Percentiles rank a stretch among this genome's conserved stretches.
Evolutionary conservation across 2,888 invertebrate genomes (phyloP).

Genomic region (Drosophila meridiana): DNA sequence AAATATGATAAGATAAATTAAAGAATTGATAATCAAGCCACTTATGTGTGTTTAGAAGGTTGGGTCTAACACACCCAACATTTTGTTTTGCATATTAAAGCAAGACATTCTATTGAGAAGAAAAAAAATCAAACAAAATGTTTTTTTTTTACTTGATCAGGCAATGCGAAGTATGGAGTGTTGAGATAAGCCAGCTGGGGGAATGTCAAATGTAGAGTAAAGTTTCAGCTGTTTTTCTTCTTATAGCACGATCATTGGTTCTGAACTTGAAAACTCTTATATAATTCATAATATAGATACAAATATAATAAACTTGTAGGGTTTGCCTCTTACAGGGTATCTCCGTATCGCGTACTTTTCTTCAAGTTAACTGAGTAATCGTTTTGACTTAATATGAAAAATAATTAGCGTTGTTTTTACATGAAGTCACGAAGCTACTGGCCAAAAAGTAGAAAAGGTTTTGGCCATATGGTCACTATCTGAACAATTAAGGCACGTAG

Average conservation of each 20-base stretch:
- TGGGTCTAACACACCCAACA: not conserved
- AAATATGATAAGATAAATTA: constrained; percentile 6
- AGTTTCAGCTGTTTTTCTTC: not conserved
- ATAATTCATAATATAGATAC: no score
- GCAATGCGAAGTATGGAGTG: no score
- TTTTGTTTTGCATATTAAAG: not conserved
- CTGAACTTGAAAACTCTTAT: no score
- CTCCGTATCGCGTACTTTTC: not conserved
- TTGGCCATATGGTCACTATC: constrained; percentile 49
- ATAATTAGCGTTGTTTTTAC: constrained; percentile 54
- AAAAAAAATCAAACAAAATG: not conserved
- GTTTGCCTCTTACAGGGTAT: constrained; percentile 21
- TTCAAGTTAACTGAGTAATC: not conserved
- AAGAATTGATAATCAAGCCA: not conserved
- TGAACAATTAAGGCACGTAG: constrained; percentile 48
- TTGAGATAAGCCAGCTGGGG: not conserved
- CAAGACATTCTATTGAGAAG: not conserved
- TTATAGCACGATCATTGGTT: not conserved
- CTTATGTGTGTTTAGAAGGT: not conserved
- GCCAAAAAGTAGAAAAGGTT: constrained; percentile 15
- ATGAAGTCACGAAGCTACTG: constrained; percentile 51
- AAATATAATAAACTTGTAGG: no score
- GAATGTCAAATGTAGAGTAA: not conserved
- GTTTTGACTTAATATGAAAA: constrained; percentile 36
- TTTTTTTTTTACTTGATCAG: no score